A percentile compares a stretch with the other conserved stretches of the same genome.
Conservation (phyloP, 2,888 invertebrate species). For the Ephialtes manifestator region DNA sequence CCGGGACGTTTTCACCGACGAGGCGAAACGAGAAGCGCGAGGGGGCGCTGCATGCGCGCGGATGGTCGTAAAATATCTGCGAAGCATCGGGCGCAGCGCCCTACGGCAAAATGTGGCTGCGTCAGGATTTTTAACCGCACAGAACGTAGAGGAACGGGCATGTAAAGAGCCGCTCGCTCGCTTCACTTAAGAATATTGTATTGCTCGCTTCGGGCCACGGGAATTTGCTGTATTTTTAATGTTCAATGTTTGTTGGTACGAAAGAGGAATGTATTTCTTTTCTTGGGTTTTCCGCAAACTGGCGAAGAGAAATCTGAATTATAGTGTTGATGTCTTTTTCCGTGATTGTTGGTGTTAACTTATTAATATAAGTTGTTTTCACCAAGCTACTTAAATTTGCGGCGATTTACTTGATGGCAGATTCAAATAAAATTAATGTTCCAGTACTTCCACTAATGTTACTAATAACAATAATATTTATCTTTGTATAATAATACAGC, state of each 20-base stretch:
- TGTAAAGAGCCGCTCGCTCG: background rate
- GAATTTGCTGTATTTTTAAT: background rate
- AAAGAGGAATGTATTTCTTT: constrained; percentile 14
- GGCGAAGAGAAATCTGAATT: constrained; percentile 26
- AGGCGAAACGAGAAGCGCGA: background rate
- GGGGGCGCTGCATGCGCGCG: constrained; percentile 9
- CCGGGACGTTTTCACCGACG: constrained; percentile 28
- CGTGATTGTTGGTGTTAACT: constrained; percentile 22
- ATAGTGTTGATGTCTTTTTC: background rate
- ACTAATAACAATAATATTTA: too few species aligned
- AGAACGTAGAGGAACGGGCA: background rate
- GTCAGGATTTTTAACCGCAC: constrained; percentile 40
- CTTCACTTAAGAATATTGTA: constrained; percentile 5
- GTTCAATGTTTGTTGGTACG: background rate
- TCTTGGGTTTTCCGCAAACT: background rate
- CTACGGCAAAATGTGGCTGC: constrained; percentile 52
- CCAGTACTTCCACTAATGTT: too few species aligned
- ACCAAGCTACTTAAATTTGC: too few species aligned
- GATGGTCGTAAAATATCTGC: constrained; percentile 59
- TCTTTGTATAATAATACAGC: too few species aligned
- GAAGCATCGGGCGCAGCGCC: constrained; percentile 28
- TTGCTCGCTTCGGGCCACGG: background rate
- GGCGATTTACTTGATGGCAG: too few species aligned
- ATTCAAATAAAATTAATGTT: too few species aligned
- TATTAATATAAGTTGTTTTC: too few species aligned